Evolutionary conservation across 2,797 vertebrate species (phyloP), one percentile per base, ranked within the genome.

Genomic region (Lithobates pipiens): DNA sequence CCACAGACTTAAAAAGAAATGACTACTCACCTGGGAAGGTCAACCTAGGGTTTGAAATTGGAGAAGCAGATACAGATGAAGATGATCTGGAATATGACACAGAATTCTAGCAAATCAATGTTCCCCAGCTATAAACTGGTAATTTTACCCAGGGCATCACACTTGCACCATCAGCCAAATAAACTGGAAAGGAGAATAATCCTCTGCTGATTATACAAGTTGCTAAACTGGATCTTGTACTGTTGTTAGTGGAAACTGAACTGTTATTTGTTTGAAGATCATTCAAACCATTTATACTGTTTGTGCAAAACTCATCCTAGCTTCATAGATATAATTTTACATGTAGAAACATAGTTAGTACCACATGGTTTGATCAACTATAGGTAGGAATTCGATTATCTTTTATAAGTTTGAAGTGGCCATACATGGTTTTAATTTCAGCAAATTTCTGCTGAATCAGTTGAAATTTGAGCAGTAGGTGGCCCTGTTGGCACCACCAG

Each of bases 1-100:
- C 93, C 90, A 89, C 89, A 99, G 98, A 97, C 95, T 93, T 99
- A 90, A 96, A 93, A 93, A 95, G 92, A 89, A 92, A 90, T 83
- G 88, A 91, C 89, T 94, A 91, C 92, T 89, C 83, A 73, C 88
- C 92, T 50, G 92, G 86, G 92, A 92, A 79, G 44, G 85, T 86
- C 2, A 89, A 91, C 90, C 86, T 90, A n/a, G 79, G 79, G 44
- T 89, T 91, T 0, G 88, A 90, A 90, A 90, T 76, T 75, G 88
- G 91, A 70, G 25, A 80, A 84, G 74, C 80, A 72, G 89, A 87
- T 85, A 82, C 42, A 69, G 54, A 73, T 86, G 77, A 71, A 34
- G 85, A 89, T 75, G 50, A 89, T 80, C n/a, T 82, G 46, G 92
- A 94, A 82, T 87, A 89, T 29, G 79, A 91, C 76, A 95, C 92